Conservation (phyloP, 1,140 invertebrate genomes). For the Lordiphosa clarofinis region DNA sequence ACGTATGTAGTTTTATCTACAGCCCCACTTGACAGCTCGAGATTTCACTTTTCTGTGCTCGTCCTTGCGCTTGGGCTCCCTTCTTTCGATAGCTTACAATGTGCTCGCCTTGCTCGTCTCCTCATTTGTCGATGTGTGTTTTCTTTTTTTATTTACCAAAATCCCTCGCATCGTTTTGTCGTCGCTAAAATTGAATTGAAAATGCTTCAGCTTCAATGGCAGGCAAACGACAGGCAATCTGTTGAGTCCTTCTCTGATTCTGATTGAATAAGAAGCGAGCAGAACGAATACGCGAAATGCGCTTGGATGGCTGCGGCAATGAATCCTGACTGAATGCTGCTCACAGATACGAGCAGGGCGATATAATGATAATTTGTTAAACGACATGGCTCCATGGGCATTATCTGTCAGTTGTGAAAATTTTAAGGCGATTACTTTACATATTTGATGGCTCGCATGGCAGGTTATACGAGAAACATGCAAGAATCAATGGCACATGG, state of each 20-base stretch:
- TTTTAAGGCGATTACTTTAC: conserved; percentile 14
- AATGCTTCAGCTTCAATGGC: conserved; percentile 71
- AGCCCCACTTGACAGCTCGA: conserved; percentile 54
- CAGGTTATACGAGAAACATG: too few relatives aligned
- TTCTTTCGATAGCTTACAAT: conserved; percentile 58
- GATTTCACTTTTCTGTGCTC: conserved; percentile 33
- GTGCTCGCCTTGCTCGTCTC: conserved; percentile 30
- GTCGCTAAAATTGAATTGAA: conserved; percentile 73
- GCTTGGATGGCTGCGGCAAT: conserved; percentile 38
- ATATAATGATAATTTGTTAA: conserved; percentile 55
- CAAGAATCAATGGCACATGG: too few relatives aligned
- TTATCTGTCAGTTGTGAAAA: conserved; percentile 37
- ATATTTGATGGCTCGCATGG: neutral
- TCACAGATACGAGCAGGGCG: conserved; percentile 21
- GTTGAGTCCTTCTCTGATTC: conserved; percentile 48
- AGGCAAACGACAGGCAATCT: conserved; percentile 74
- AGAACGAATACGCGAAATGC: conserved; percentile 54
- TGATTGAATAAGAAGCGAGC: conserved; percentile 59
- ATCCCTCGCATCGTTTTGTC: conserved; percentile 58
- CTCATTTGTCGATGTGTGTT: conserved; percentile 14
- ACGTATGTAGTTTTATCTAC: conserved; percentile 60
- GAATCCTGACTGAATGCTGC: conserved; percentile 24
- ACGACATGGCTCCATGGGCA: conserved; percentile 36
- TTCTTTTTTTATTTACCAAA: conserved; percentile 39
- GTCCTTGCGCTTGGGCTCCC: neutral